phyloP scores from a whole-genome alignment of 2,797 vertebrate species.

The Melanotaenia nigrans region DNA sequence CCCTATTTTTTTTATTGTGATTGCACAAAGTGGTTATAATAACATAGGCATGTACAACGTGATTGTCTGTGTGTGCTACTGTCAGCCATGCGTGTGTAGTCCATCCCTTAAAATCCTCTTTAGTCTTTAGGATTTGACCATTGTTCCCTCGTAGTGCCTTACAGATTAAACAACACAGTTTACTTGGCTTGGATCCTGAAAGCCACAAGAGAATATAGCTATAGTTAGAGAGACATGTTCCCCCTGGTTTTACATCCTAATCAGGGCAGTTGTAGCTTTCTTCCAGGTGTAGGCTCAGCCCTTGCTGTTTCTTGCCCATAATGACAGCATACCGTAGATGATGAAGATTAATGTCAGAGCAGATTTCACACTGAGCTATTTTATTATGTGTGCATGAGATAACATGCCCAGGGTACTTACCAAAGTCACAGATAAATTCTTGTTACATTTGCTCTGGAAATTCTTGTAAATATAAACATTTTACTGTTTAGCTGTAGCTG shows the following conservation, averaged over 20 bases:
- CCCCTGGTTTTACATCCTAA: constrained; percentile 72
- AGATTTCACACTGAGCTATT: constrained; percentile 46
- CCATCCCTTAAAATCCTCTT: constrained; percentile 83
- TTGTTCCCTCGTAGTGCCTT: constrained; percentile 99
- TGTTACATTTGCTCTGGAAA: constrained; percentile 70
- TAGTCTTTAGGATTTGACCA: constrained; percentile 87
- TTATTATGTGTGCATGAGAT: constrained; percentile 79
- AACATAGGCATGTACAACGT: constrained; percentile 94
- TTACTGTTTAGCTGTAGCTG: constrained; percentile 54
- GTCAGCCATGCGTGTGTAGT: constrained; percentile 85
- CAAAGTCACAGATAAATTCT: constrained; percentile 80
- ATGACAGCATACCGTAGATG: constrained; percentile 50
- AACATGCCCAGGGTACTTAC: constrained; percentile 80
- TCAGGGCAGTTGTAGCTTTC: constrained; percentile 73
- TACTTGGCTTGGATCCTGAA: constrained; percentile 88
- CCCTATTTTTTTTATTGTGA: constrained; percentile 83
- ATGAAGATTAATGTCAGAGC: constrained; percentile 61
- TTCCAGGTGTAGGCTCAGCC: constrained; percentile 82
- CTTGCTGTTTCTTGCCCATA: constrained; percentile 69
- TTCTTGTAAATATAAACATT: constrained; percentile 73
- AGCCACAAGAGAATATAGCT: constrained; percentile 81
- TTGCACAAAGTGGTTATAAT: constrained; percentile 94
- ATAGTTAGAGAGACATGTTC: constrained; percentile 67
- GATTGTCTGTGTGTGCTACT: constrained; percentile 89
- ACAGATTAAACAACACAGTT: constrained; percentile 90